Conservation (phyloP, 2,113 vertebrate genomes). For the Gymnocephalus cernua region DNA sequence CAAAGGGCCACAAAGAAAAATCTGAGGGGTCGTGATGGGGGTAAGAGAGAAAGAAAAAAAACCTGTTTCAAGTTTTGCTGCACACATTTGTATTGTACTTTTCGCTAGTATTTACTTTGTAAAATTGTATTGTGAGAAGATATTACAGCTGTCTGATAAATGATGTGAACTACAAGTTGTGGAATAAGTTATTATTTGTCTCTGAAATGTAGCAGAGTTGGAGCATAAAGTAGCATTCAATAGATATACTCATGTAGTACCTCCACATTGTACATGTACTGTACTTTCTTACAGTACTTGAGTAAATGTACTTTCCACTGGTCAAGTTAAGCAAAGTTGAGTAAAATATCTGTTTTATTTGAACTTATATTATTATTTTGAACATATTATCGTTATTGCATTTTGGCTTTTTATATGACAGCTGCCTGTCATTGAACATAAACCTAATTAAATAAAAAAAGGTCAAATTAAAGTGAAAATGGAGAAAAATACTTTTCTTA, state of each 20-base stretch:
- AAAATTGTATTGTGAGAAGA: too few relatives aligned
- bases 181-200: too few relatives aligned
- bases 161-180: too few relatives aligned
- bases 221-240: neutral
- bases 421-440: too few relatives aligned
- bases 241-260: neutral
- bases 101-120: neutral
- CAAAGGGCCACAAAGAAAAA: too few relatives aligned
- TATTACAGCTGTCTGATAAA: neutral
- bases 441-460: neutral
- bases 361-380: neutral
- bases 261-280: neutral
- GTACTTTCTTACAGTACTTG: neutral
- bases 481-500: too few relatives aligned
- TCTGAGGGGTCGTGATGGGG: too few relatives aligned
- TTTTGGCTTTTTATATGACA: too few relatives aligned
- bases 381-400: too few relatives aligned
- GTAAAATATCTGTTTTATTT: neutral
- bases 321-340: neutral
- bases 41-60: too few relatives aligned
- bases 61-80: neutral
- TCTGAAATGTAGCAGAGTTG: neutral
- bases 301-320: neutral
- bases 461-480: neutral
- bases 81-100: neutral